Base-by-base conservation (phyloP, 2,113 vertebrate species). In the Corythornis cristatus region DNA sequence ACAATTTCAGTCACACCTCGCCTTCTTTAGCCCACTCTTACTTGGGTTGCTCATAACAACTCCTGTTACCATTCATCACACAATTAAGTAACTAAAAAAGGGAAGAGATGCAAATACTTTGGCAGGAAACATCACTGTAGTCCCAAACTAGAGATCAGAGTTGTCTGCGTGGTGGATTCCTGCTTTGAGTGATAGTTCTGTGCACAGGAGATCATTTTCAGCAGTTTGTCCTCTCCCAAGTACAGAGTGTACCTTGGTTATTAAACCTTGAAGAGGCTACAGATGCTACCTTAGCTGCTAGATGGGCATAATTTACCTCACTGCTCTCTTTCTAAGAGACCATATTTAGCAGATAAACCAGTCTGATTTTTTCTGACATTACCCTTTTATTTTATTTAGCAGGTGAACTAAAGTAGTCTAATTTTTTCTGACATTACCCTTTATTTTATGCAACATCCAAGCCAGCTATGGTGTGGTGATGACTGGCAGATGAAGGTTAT, bases 61-160 rank as follows among this genome's bases (percentile, higher is more conserved):
- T 77, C 35, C 81, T 67, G 40, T 75, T 89, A 17, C 68, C 83
- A 74, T 78, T 93, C 50, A 58, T 92, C 92, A 91, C 81, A 33
- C 33, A 89, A 60, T 81, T 89, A 86, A 94, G 42, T 8, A 88
- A 65, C 67, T 84, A 40, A 37, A 72, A 74, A 76, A 54, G 21
- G 37, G 86, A 73, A 58, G 2, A 19, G 31, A 23, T 90, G 29
- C 35, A 50, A 71, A 31, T 57, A 20, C 54, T 60, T 82, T 85
- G 20, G 15, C 31, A 50, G 43, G 43, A 89, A 88, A 72, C 80
- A 89, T 83, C 65, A 5, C 20, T 35, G 14, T 20, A 73, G 54
- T 82, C 71, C 88, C 81, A n/a, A 86, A 15, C 43, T 64, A 23
- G 45, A 67, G 29, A 64, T 81, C 62, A 60, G 75, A 50, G 64